phyloP scores from a whole-genome alignment of 2,888 invertebrate species.

The Drosophila kuntzei region DNA sequence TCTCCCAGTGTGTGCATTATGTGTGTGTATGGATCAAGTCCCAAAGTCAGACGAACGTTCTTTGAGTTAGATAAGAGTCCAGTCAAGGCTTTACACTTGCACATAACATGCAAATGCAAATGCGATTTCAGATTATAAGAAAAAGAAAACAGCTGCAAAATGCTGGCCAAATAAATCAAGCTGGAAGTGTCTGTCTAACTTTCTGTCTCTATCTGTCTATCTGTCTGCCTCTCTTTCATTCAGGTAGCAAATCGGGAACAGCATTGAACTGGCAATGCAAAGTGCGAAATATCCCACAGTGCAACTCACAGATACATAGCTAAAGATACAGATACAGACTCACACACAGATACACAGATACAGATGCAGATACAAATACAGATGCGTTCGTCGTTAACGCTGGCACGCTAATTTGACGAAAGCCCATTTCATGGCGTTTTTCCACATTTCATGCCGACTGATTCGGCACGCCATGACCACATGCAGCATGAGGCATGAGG shows the following conservation, averaged over 20 bases:
- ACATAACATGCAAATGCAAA: constrained; percentile 64
- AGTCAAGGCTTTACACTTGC: constrained; percentile 59
- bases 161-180: constrained; percentile 49
- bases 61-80: constrained; percentile 70
- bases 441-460: constrained; percentile 74
- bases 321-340: constrained; percentile 18
- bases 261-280: constrained; percentile 63
- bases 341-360: constrained; percentile 6
- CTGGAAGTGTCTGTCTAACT: constrained; percentile 15
- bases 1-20: constrained; percentile 59
- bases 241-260: constrained; percentile 57
- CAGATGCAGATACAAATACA: constrained; percentile 17
- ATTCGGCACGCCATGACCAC: constrained; percentile 55
- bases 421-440: constrained; percentile 82
- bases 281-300: constrained; percentile 81
- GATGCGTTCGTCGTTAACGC: constrained; percentile 74
- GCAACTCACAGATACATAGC: constrained; percentile 34
- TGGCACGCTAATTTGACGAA: constrained; percentile 84
- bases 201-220: constrained; percentile 12
- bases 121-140: constrained; percentile 66
- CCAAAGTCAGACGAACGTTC: constrained; percentile 70
- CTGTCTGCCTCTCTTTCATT: constrained; percentile 7
- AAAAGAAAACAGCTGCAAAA: constrained; percentile 53
- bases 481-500: constrained; percentile 23
- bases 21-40: constrained; percentile 68